These are phyloP conservation scores for Crossaster papposus DNA, from an alignment of 53 echinoderm and acorn worm genomes.

Conservation along the genomic window DNA sequence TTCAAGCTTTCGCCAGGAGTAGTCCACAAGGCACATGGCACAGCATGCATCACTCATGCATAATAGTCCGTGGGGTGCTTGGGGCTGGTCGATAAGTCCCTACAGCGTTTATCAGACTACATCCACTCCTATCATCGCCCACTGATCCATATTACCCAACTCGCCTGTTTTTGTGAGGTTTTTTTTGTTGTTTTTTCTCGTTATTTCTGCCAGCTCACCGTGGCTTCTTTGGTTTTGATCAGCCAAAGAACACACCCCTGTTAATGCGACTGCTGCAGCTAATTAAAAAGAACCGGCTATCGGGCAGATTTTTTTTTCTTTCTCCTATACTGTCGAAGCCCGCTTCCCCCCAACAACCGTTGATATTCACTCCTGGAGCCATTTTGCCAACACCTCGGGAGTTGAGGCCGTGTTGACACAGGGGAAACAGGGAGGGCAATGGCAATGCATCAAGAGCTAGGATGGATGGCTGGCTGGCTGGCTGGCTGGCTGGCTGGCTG, in stretches of 20 bases:
- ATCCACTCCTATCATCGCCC: conserved; percentile 27
- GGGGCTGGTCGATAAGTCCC: conserved; percentile 17
- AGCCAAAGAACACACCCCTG: conserved; percentile 43
- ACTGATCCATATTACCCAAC: conserved; percentile 55
- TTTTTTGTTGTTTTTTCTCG: background rate
- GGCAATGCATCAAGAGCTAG: conserved; percentile 48
- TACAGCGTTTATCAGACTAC: conserved; percentile 39
- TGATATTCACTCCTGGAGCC: conserved; percentile 45
- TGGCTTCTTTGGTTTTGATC: background rate
- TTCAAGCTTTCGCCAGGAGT: background rate
- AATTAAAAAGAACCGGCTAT: conserved; percentile 42
- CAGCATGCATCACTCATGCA: conserved; percentile 39
- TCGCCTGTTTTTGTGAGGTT: background rate
- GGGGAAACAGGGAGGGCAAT: conserved; percentile 32
- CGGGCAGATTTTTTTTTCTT: background rate
- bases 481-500: background rate
- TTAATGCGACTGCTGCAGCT: conserved; percentile 49
- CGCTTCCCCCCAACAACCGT: background rate
- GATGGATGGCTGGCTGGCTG: background rate
- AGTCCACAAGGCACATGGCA: conserved; percentile 38
- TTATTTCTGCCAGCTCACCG: background rate
- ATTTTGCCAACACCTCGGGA: conserved; percentile 30
- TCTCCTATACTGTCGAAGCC: background rate
- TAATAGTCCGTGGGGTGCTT: background rate
- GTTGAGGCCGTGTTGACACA: conserved; percentile 57